Evolutionary conservation across 2,113 vertebrate genomes (phyloP).

Genomic region (Columba livia): DNA sequence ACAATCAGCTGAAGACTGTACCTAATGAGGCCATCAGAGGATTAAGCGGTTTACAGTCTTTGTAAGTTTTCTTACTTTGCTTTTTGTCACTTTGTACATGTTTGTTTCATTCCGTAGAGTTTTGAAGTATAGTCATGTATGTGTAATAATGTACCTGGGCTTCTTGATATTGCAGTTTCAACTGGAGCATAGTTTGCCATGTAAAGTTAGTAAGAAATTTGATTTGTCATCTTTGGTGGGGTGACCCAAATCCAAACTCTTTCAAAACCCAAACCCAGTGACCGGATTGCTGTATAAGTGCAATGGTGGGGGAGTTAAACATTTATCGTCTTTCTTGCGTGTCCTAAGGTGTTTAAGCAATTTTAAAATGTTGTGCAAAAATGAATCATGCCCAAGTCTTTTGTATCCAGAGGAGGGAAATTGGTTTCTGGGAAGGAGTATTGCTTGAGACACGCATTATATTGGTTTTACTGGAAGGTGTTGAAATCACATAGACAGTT

Average conservation of each 20-base stretch:
- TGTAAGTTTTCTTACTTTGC: conserved; percentile 81
- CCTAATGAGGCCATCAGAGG: conserved; percentile 89
- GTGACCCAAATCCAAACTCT: background rate
- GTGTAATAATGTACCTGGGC: background rate
- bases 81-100: background rate
- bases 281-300: background rate
- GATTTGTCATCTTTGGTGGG: background rate
- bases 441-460: background rate
- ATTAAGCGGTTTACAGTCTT: conserved; percentile 88
- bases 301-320: background rate
- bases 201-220: background rate
- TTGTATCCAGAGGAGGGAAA: background rate
- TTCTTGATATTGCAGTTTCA: background rate
- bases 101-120: background rate
- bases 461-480: background rate
- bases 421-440: background rate
- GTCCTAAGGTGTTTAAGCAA: background rate
- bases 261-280: background rate
- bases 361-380: conserved; percentile 10
- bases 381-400: background rate
- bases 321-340: background rate
- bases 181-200: background rate
- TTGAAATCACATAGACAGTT: conserved; percentile 33
- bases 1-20: conserved; percentile 95
- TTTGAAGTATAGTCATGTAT: background rate